These are phyloP conservation scores for Thunnus maccoyii DNA, from an alignment of 2,113 vertebrate genomes.

Conservation along the genomic window DNA sequence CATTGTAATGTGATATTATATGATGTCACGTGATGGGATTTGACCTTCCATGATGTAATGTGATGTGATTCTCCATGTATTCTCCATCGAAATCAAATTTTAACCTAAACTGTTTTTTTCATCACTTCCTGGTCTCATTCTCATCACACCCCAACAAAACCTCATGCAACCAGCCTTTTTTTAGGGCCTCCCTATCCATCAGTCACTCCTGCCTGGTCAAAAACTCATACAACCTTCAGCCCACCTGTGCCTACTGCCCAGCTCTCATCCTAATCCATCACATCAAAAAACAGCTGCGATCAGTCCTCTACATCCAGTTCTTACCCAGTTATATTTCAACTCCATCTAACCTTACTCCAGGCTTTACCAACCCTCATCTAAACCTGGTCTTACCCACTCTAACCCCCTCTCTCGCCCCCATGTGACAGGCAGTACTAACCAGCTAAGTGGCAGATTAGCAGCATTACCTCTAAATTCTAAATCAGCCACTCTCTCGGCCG, in stretches of 20 bases:
- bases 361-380: conserved; percentile 13
- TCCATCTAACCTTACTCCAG: not conserved
- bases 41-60: not conserved
- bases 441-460: conserved; percentile 81
- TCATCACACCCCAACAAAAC: not conserved
- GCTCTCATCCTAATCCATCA: conserved; percentile 48
- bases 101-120: not conserved
- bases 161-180: not conserved
- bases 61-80: not conserved
- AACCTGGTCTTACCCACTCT: conserved; percentile 35
- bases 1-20: not conserved
- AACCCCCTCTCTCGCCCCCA: conserved; percentile 27
- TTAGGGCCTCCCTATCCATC: conserved; percentile 34
- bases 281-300: conserved; percentile 43
- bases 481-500: conserved; percentile 45
- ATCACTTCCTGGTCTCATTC: not conserved
- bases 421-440: conserved; percentile 66
- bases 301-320: conserved; percentile 15
- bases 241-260: conserved; percentile 54
- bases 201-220: conserved; percentile 15
- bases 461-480: conserved; percentile 70
- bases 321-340: conserved; percentile 38
- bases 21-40: not conserved
- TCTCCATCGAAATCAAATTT: too few species aligned
- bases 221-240: conserved; percentile 9